Evolutionary conservation across 2,888 invertebrate species (phyloP).

Genomic region (Hydroisotoma schaefferi): DNA sequence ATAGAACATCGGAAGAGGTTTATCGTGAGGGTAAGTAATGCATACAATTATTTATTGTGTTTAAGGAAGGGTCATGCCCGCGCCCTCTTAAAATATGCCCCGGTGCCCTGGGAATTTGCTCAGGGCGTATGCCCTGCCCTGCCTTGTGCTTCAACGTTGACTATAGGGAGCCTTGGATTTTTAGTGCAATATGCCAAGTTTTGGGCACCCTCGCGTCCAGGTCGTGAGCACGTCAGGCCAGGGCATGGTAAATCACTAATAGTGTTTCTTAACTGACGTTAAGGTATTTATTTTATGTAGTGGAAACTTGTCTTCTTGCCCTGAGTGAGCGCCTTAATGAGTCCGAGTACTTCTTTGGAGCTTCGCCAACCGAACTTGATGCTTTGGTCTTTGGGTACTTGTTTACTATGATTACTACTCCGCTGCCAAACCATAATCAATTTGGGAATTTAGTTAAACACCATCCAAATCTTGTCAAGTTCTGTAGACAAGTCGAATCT

Average conservation of each 20-base stretch:
- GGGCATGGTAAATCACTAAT: too few species aligned
- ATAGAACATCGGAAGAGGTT: slow-evolving; percentile 74
- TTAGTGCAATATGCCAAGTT: too few species aligned
- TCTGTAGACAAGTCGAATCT: slow-evolving; percentile 79
- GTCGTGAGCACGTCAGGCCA: too few species aligned
- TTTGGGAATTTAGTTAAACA: slow-evolving; percentile 75
- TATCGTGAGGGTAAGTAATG: slow-evolving; percentile 40
- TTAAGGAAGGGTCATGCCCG: too few species aligned
- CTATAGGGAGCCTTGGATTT: background rate
- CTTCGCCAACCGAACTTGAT: slow-evolving; percentile 85
- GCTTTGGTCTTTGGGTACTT: slow-evolving; percentile 95
- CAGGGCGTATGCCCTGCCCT: background rate
- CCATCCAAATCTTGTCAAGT: slow-evolving; percentile 71
- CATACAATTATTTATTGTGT: too few species aligned
- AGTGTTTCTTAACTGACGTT: too few species aligned
- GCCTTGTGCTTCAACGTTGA: background rate
- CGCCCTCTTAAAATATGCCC: too few species aligned
- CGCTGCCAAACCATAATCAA: slow-evolving; percentile 66
- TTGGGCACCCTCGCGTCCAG: too few species aligned
- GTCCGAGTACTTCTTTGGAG: slow-evolving; percentile 76
- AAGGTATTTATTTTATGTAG: too few species aligned
- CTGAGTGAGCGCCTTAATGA: slow-evolving; percentile 78
- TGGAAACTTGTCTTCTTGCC: slow-evolving; percentile 81
- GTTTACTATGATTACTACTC: slow-evolving; percentile 88
- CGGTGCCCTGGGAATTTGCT: background rate